Base-by-base conservation (phyloP, 2,888 invertebrate genomes). In the Acrocyrtus sp. region DNA sequence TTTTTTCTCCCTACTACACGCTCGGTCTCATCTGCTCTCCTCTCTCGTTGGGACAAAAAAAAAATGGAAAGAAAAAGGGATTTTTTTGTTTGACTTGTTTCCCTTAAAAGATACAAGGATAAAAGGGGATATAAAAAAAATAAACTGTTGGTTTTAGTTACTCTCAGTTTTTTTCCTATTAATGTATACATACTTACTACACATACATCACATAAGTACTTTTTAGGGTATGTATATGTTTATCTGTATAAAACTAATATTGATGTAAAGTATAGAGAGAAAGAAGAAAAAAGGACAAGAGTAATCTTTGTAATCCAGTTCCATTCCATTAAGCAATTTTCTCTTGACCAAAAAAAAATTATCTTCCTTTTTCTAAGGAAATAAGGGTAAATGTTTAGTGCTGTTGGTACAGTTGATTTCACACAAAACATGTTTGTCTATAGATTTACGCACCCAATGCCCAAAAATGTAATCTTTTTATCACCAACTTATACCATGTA, bases 301-400 rank as follows among this genome's bases (percentile, higher is more conserved):
- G n/a, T n/a, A n/a, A n/a, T n/a, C n/a, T n/a, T n/a, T n/a, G n/a
- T n/a, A 63, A 60, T 61, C 68, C 68, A 47, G 61, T 54, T 69
- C 61, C 68, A 69, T 69, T 69, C 68, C 68, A 69, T 69, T 69
- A 61, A 69, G 39, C 67, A 67, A 51, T 51, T 69, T 61, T 53
- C 27, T 66, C 66, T 65, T 60, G 67, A 67, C 67, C 67, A 67
- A 67, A 57, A 60, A 67, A n/a, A n/a, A n/a, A n/a, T n/a, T n/a
- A n/a, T n/a, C n/a, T n/a, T n/a, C n/a, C n/a, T n/a, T n/a, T n/a
- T n/a, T n/a, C n/a, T n/a, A n/a, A n/a, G n/a, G n/a, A n/a, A n/a
- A n/a, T n/a, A n/a, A n/a, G n/a, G n/a, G n/a, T n/a, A n/a, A n/a
- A n/a, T n/a, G n/a, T n/a, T n/a, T n/a, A n/a, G n/a, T n/a, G n/a